Base-by-base conservation (phyloP, 1,140 invertebrate genomes). In the Papilio machaon region DNA sequence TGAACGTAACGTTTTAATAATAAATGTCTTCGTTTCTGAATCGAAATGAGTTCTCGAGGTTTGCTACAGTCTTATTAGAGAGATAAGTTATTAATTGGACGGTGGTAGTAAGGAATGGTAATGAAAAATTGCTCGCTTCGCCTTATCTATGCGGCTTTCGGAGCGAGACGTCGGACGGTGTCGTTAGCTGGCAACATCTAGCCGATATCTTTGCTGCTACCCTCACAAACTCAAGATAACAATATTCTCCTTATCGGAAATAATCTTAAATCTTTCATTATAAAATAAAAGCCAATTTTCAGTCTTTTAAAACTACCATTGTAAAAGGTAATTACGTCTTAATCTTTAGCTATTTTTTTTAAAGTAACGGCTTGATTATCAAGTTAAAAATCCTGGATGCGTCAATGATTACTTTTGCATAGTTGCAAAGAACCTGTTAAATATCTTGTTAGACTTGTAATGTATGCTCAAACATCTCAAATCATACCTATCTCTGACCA, bases 41-140 rank as follows among this genome's bases (percentile, higher is more conserved):
- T 78, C 60, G 17, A 78, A 58, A 58, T 78, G 49, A 78, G 52
- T 38, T 52, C 76, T 58, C 76, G 76, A 9, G 74, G n/a, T 76
- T 76, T 76, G 47, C 74, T 76, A 23, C 47, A 46, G 83, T 87
- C 85, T 82, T 82, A 78, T 81, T 81, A 75, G 67, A 80, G 49
- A 64, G 77, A 80, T 81, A 83, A 73, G 75, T 79, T 83, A 80
- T 82, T 83, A 83, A 85, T 85, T 85, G 83, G 79, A 83, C 79
- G 79, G 78, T 74, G 79, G 78, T 74, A 79, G 70, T 79, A 81
- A 83, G 81, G 85, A 87, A 87, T 89, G 85, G 86, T 90, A 90
- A 91, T 91, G 90, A 91, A 87, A 90, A 92, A 91, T 87, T 82
- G 85, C 81, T 81, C 81, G 87, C 82, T 87, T 82, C 83, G 83